Evolutionary conservation across 2,113 vertebrate species (phyloP).

Genomic region (Paracanthobrama guichenoti): DNA sequence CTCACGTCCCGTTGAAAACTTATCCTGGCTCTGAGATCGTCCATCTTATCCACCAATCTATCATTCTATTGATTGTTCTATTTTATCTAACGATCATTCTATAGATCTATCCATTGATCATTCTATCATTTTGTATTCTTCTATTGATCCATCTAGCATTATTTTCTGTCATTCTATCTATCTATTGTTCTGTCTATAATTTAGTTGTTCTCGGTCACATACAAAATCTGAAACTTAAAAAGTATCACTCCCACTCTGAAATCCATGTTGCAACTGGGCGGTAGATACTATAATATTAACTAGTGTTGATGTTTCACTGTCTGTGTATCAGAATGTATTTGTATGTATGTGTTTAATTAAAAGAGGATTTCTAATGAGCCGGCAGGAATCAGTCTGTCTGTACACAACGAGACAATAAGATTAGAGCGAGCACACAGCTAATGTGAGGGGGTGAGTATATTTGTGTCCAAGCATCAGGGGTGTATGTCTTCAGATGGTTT

Average conservation of each 20-base stretch:
- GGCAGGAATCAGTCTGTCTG: conserved; percentile 24
- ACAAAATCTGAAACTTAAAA: neutral
- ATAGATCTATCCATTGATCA: too few relatives aligned
- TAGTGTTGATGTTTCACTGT: neutral
- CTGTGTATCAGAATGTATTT: neutral
- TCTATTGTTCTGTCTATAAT: neutral
- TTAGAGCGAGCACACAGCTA: conserved; percentile 59
- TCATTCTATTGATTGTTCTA: too few relatives aligned
- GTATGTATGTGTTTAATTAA: conserved; percentile 1
- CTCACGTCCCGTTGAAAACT: too few relatives aligned
- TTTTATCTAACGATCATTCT: too few relatives aligned
- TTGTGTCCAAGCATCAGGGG: conserved; percentile 10
- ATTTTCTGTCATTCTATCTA: neutral
- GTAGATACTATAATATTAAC: neutral
- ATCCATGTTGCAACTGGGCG: neutral
- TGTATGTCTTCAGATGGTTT: conserved; percentile 42
- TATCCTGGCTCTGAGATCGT: too few relatives aligned
- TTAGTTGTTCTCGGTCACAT: neutral
- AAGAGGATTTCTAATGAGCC: conserved; percentile 39
- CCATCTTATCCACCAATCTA: too few relatives aligned
- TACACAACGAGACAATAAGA: neutral
- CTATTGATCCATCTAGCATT: neutral
- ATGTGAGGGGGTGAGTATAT: conserved; percentile 44
- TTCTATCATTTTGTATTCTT: too few relatives aligned
- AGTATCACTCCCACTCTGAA: neutral